Conservation (phyloP, 2,888 invertebrate genomes). For the Bursaphelenchus okinawaensis region DNA sequence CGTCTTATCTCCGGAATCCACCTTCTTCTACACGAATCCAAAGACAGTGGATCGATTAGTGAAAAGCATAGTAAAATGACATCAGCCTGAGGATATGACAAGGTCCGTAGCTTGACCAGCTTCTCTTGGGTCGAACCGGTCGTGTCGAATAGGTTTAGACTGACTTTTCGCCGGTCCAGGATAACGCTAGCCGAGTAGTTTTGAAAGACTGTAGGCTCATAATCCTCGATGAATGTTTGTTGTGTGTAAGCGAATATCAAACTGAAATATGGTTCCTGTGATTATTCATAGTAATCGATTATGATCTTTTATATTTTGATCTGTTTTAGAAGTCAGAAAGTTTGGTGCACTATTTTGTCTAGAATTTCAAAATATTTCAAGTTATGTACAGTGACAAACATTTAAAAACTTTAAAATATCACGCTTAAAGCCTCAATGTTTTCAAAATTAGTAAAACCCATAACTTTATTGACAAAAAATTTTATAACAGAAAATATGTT, state of each 20-base stretch:
- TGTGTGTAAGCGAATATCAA: constrained; percentile 45
- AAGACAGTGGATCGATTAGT: constrained; percentile 1
- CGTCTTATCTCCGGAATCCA: constrained; percentile 9
- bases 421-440: too few species aligned
- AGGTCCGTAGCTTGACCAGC: neutral
- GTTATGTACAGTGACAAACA: too few species aligned
- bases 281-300: neutral
- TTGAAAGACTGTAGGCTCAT: constrained; percentile 45
- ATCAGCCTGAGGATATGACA: constrained; percentile 1
- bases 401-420: too few species aligned
- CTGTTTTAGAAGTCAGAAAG: too few species aligned
- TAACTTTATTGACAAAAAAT: too few species aligned
- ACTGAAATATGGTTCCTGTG: constrained; percentile 27
- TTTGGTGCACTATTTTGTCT: too few species aligned
- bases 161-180: constrained; percentile 35
- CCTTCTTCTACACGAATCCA: constrained; percentile 1
- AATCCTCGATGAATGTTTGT: constrained; percentile 35
- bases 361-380: too few species aligned
- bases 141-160: constrained; percentile 43
- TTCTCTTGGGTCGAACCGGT: constrained; percentile 32
- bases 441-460: too few species aligned
- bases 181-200: constrained; percentile 39
- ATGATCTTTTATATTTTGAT: too few species aligned
- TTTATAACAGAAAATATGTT: too few species aligned
- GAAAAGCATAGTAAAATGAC: constrained; percentile 12